Conservation (phyloP, 1,140 invertebrate species). For the Amyelois transitella region DNA sequence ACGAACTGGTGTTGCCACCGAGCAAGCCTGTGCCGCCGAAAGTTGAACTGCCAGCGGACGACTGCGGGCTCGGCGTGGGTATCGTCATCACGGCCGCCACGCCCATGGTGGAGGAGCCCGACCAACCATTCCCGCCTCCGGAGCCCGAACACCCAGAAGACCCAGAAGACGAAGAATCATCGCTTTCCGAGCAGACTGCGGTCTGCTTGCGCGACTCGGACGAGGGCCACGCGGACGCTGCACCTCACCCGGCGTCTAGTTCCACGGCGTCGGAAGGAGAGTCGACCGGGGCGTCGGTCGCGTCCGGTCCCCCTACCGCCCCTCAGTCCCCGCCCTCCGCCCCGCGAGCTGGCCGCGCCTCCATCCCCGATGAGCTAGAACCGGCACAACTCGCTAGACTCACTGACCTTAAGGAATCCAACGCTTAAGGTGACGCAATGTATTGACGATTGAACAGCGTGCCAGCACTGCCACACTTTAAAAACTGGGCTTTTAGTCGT, state of each 20-base stretch:
- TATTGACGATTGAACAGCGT: background rate
- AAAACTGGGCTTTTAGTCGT: no score
- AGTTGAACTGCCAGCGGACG: slow-evolving; percentile 44
- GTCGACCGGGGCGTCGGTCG: slow-evolving; percentile 44
- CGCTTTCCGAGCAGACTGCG: slow-evolving; percentile 55
- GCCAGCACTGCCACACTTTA: no score
- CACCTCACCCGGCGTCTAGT: slow-evolving; percentile 50
- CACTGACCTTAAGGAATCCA: slow-evolving; percentile 90
- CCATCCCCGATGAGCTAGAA: slow-evolving; percentile 89
- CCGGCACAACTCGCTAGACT: slow-evolving; percentile 88
- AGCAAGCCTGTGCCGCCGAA: slow-evolving; percentile 53
- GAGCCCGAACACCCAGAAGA: slow-evolving; percentile 40
- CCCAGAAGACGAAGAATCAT: slow-evolving; percentile 56
- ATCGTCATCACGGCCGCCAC: slow-evolving; percentile 93
- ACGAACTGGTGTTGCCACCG: slow-evolving; percentile 28
- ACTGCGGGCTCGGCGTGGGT: slow-evolving; percentile 82
- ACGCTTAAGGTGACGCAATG: slow-evolving; percentile 78
- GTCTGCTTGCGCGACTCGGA: slow-evolving; percentile 52
- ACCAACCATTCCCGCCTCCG: slow-evolving; percentile 78
- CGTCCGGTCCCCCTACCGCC: slow-evolving; percentile 53
- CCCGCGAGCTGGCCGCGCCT: slow-evolving; percentile 82
- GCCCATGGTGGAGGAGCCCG: slow-evolving; percentile 87
- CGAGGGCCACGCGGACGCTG: slow-evolving; percentile 43
- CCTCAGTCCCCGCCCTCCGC: slow-evolving; percentile 77
- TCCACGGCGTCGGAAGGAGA: slow-evolving; percentile 58